Conservation (phyloP, 2,888 invertebrate species). For the Parnassius mnemosyne region DNA sequence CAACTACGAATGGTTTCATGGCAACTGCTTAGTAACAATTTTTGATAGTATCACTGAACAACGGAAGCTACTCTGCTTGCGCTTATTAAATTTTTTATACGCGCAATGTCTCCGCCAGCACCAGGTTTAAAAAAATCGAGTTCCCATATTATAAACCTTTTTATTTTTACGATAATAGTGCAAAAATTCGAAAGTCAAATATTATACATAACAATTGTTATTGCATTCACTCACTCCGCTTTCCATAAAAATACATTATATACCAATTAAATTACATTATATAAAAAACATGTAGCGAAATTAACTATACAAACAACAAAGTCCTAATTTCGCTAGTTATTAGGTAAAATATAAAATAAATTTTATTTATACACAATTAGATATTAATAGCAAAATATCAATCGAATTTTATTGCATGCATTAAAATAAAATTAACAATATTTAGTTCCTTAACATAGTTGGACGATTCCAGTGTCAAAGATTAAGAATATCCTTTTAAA, state of each 20-base stretch:
- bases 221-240: constrained; percentile 46
- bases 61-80: not conserved
- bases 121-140: constrained; percentile 32
- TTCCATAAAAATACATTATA: constrained; percentile 35
- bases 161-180: constrained; percentile 8
- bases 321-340: constrained; percentile 55
- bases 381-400: constrained; percentile 72
- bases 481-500: constrained; percentile 25
- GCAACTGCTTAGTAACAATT: constrained; percentile 23
- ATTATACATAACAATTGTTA: constrained; percentile 39
- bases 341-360: constrained; percentile 61
- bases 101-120: constrained; percentile 13
- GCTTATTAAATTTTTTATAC: not conserved
- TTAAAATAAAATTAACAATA: constrained; percentile 67
- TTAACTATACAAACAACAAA: constrained; percentile 61
- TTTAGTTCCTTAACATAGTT: constrained; percentile 56
- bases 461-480: constrained; percentile 56
- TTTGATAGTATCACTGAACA: constrained; percentile 16
- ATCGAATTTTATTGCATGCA: constrained; percentile 75
- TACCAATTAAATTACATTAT: constrained; percentile 58
- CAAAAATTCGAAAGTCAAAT: constrained; percentile 31
- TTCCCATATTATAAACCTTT: constrained; percentile 20
- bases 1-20: constrained; percentile 27
- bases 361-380: constrained; percentile 51
- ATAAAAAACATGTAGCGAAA: constrained; percentile 50